A percentile compares a stretch with the other conserved stretches of the same genome.
Conservation (phyloP, 1,140 invertebrate species). For the Batillaria attramentaria region DNA sequence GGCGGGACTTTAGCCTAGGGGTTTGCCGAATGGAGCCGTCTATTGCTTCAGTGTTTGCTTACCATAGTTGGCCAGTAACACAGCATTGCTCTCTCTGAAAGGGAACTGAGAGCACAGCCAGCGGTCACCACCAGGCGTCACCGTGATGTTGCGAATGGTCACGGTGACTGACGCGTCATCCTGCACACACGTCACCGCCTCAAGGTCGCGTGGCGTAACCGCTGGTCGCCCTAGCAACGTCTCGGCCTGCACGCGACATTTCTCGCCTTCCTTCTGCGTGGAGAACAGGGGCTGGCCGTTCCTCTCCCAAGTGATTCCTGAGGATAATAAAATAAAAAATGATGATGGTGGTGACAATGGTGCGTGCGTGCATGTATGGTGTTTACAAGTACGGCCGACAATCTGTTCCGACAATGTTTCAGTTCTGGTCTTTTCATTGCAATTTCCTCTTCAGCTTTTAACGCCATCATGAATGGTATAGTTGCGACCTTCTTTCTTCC, state of each 20-base stretch:
- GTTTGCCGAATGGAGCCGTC: too few species aligned
- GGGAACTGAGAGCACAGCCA: constrained; percentile 26
- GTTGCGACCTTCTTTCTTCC: background rate
- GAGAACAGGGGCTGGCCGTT: constrained; percentile 16
- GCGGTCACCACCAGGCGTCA: background rate
- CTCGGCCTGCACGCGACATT: constrained; percentile 18
- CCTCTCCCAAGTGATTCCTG: constrained; percentile 24
- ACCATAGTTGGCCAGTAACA: constrained; percentile 4
- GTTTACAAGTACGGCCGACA: background rate
- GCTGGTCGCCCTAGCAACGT: background rate
- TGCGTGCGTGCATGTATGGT: background rate
- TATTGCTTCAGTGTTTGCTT: background rate
- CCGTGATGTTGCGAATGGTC: constrained; percentile 17
- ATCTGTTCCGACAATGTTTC: too few species aligned
- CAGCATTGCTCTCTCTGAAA: constrained; percentile 19
- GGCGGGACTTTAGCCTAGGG: too few species aligned
- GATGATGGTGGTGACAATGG: background rate
- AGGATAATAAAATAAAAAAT: background rate
- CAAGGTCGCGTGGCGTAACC: constrained; percentile 6
- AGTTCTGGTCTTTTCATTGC: too few species aligned
- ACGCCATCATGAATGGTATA: background rate
- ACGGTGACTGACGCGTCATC: constrained; percentile 1
- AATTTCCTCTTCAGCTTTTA: too few species aligned
- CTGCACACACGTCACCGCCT: constrained; percentile 14
- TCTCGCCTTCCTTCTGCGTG: background rate